These are phyloP conservation scores for Colletes gigas DNA, from an alignment of 1,140 invertebrate genomes.

Conservation along the genomic window DNA sequence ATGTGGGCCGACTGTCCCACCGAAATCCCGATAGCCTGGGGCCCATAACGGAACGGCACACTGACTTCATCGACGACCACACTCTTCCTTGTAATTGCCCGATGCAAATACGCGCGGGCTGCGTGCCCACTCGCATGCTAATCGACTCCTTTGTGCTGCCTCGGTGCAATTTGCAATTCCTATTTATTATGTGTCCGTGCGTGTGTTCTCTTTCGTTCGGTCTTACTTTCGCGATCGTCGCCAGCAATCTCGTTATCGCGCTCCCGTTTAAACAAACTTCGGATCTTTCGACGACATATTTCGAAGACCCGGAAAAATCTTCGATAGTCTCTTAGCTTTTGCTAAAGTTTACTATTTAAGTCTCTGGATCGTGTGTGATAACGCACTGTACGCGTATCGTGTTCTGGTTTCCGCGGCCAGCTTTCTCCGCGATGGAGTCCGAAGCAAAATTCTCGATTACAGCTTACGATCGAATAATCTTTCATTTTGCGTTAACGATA, in stretches of 20 bases:
- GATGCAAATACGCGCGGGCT: conserved; percentile 44
- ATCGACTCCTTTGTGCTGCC: conserved; percentile 33
- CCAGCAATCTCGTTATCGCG: no score
- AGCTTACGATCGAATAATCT: no score
- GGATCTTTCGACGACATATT: no score
- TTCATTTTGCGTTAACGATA: no score
- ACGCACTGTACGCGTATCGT: conserved; percentile 4
- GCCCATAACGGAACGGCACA: conserved; percentile 77
- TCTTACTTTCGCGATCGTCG: conserved; percentile 4
- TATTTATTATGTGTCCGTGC: conserved; percentile 25
- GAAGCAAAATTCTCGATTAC: conserved; percentile 49
- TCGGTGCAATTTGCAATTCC: conserved; percentile 39
- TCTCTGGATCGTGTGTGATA: no score
- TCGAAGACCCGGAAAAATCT: no score
- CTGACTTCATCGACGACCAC: conserved; percentile 70
- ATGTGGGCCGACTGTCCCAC: conserved; percentile 72
- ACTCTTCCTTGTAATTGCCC: conserved; percentile 51
- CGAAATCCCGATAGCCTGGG: conserved; percentile 77
- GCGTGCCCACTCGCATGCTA: conserved; percentile 38
- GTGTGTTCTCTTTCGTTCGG: conserved; percentile 41
- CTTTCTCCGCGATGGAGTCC: conserved; percentile 50
- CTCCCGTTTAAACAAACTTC: no score
- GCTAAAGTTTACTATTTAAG: no score
- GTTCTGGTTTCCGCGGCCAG: conserved; percentile 31
- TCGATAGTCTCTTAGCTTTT: no score